Evolutionary conservation across 2,113 vertebrate genomes (phyloP), one percentile per base, ranked within the genome.

Genomic region (Rhagologus leucostigma): DNA sequence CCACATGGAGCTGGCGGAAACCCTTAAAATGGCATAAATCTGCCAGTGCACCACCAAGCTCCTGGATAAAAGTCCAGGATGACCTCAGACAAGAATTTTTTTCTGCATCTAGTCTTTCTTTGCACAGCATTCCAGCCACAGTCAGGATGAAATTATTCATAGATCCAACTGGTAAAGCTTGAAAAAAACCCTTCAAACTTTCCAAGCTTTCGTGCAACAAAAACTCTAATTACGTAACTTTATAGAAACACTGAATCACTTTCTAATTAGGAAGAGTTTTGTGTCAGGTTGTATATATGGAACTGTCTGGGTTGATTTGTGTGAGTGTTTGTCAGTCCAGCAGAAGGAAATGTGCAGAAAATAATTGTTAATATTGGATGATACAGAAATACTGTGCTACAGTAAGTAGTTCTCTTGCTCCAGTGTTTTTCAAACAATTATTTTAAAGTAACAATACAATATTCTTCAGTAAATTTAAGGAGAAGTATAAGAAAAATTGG

Each of bases 241-340:
- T 52, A 46, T 26, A 21, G 35, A 70, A 90, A 59, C 1, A 4
- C 10, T 14, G 8, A 90, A 68, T 53, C 1, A 6, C 35, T 88
- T 77, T 64, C 68, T 95, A 84, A 91, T 65, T 88, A 81, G 56
- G 56, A 74, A 64, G 60, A 89, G n/a, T 67, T 96, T 89, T 89
- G 32, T 69, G 39, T 85, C 46, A 53, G 18, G 18, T 49, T 93
- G 18, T 69, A 89, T 84, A n/a, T 32, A 29, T 67, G 39, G 60
- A 78, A 67, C 57, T 74, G 23, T 84, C 55, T 83, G 39, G 9
- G 21, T 62, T 87, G 63, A 77, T 73, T 83, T 83, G 30, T 77
- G 63, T 74, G 52, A 67, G n/a, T 57, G 47, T 70, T 91, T 87
- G 39, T 65, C 71, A 83, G 59, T 65, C 50, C 63, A 70, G 33